phyloP scores from a whole-genome alignment of 2,888 invertebrate species.

The Meteorus colon region DNA sequence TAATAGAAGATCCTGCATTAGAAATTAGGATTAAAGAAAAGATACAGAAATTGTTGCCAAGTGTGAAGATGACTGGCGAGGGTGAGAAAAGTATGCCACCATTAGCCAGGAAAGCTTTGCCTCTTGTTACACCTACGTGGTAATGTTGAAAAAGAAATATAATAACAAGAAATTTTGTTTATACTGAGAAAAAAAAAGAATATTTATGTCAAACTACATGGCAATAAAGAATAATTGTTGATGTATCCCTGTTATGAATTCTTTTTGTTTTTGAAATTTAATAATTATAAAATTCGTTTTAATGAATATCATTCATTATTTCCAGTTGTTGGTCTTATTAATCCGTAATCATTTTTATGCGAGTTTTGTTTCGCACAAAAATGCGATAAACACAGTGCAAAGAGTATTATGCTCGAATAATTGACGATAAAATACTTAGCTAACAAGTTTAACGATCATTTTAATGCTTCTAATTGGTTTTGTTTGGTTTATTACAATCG shows the following conservation, averaged over 20 bases:
- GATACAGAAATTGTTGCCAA: conserved; percentile 43
- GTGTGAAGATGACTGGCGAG: conserved; percentile 41
- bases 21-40: conserved; percentile 27
- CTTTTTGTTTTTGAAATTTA: neutral
- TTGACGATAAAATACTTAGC: conserved; percentile 25
- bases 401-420: neutral
- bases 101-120: neutral
- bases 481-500: conserved; percentile 9
- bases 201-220: neutral
- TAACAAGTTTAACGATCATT: conserved; percentile 33
- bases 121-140: neutral
- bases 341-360: neutral
- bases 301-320: neutral
- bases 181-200: neutral
- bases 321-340: neutral
- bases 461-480: conserved; percentile 25
- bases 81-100: conserved; percentile 43
- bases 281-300: neutral
- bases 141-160: neutral
- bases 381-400: conserved; percentile 7
- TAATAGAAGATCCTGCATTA: conserved; percentile 37
- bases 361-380: neutral
- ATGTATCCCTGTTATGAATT: neutral
- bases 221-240: conserved; percentile 5
- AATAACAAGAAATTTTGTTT: neutral